Conservation (phyloP, 2,888 invertebrate genomes). For the Nysson spinosus region DNA sequence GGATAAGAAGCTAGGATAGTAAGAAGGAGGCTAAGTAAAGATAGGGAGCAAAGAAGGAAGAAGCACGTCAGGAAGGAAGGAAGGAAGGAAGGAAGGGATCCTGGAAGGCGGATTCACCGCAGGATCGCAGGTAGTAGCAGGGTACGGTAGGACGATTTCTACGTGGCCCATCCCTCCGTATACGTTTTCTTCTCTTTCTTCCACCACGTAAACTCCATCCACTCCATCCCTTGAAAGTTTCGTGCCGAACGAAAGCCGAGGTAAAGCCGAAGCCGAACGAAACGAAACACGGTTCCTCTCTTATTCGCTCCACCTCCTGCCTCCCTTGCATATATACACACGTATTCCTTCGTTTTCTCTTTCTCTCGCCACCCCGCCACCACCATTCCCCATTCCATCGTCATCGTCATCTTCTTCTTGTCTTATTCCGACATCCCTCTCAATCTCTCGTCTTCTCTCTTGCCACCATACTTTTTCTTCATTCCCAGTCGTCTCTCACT, state of each 20-base stretch:
- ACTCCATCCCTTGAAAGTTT: slow-evolving; percentile 53
- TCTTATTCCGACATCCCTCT: too few species aligned
- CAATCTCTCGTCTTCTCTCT: slow-evolving; percentile 18
- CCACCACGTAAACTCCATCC: slow-evolving; percentile 49
- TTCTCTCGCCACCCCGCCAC: slow-evolving; percentile 43
- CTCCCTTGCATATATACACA: slow-evolving; percentile 27
- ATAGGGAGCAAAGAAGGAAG: slow-evolving; percentile 27
- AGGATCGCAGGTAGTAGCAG: slow-evolving; percentile 64
- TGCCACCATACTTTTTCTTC: background rate
- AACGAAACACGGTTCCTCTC: slow-evolving; percentile 70
- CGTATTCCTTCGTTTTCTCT: slow-evolving; percentile 31
- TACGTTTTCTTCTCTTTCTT: slow-evolving; percentile 57
- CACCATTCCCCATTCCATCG: too few species aligned
- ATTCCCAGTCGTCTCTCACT: slow-evolving; percentile 33
- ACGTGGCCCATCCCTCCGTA: slow-evolving; percentile 59
- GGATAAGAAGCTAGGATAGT: background rate
- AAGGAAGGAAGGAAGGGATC: slow-evolving; percentile 62
- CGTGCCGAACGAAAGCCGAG: slow-evolving; percentile 62
- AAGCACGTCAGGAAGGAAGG: slow-evolving; percentile 52
- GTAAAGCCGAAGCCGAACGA: slow-evolving; percentile 65
- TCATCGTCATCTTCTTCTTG: too few species aligned
- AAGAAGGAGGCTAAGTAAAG: background rate
- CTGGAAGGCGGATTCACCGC: slow-evolving; percentile 63
- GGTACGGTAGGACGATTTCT: slow-evolving; percentile 63
- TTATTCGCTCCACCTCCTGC: slow-evolving; percentile 71